Conservation (phyloP, 1,140 invertebrate species). For the Meloidogyne exigua region DNA sequence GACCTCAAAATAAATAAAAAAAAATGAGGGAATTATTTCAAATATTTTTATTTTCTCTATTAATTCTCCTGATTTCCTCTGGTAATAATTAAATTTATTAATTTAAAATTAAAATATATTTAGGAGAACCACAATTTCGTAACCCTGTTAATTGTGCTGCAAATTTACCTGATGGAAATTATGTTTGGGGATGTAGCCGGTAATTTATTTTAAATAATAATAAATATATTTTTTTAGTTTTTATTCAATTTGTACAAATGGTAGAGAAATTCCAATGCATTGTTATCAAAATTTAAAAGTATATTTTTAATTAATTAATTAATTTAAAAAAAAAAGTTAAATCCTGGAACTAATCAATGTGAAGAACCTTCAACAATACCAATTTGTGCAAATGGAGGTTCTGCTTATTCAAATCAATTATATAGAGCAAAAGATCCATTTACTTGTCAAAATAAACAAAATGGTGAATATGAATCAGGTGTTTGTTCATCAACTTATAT, state of each 20-base stretch:
- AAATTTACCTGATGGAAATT: slow-evolving; percentile 32
- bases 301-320: neutral
- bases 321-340: neutral
- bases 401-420: neutral
- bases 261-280: slow-evolving; percentile 26
- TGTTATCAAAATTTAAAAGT: slow-evolving; percentile 26
- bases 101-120: neutral
- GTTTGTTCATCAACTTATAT: slow-evolving; percentile 14
- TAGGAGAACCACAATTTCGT: slow-evolving; percentile 30
- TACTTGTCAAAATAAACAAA: slow-evolving; percentile 14
- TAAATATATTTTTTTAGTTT: slow-evolving; percentile 5
- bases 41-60: neutral
- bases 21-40: neutral
- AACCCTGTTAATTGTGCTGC: slow-evolving; percentile 29
- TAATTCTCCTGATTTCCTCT: neutral
- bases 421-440: slow-evolving; percentile 22
- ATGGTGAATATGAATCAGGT: slow-evolving; percentile 16
- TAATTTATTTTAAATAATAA: neutral
- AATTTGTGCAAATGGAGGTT: slow-evolving; percentile 4
- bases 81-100: neutral
- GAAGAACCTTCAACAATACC: neutral
- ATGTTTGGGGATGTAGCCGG: slow-evolving; percentile 33
- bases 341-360: slow-evolving; percentile 35
- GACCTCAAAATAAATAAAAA: neutral
- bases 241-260: slow-evolving; percentile 37